Percentiles rank a stretch among this genome's conserved stretches.
Conservation (phyloP, 1,140 invertebrate genomes). For the Aricia agestis region DNA sequence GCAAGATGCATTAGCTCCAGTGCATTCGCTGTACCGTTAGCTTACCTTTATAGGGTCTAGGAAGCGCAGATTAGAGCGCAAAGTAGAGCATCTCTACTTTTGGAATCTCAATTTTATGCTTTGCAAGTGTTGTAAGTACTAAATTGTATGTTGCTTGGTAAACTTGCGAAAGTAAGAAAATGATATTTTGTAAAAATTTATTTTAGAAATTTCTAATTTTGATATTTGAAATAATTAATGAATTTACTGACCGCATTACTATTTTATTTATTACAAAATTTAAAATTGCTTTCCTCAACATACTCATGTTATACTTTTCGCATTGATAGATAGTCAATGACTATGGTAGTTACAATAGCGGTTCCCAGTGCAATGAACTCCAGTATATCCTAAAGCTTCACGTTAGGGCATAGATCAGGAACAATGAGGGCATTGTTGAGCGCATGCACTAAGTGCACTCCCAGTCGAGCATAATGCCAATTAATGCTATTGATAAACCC, state of each 20-base stretch:
- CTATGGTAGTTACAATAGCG: background rate
- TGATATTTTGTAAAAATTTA: too few relatives aligned
- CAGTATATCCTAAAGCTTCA: constrained; percentile 7
- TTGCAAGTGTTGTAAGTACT: too few relatives aligned
- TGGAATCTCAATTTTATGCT: too few relatives aligned
- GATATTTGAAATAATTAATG: too few relatives aligned
- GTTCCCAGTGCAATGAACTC: background rate
- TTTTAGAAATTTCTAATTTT: too few relatives aligned
- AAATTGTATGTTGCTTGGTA: too few relatives aligned
- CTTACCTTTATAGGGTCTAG: background rate
- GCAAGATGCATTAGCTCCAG: constrained; percentile 46
- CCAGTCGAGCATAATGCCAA: constrained; percentile 19
- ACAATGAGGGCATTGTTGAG: constrained; percentile 9
- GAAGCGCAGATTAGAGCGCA: background rate
- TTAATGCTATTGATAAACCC: constrained; percentile 29
- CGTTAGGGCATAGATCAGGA: constrained; percentile 8
- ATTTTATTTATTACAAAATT: too few relatives aligned
- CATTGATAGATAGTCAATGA: background rate
- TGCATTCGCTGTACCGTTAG: background rate
- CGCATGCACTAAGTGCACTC: constrained; percentile 12
- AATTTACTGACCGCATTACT: too few relatives aligned
- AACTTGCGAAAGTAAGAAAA: too few relatives aligned
- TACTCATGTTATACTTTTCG: too few relatives aligned
- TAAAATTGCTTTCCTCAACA: too few relatives aligned
- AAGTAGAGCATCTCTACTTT: background rate